A percentile compares a stretch with the other conserved stretches of the same genome.
Conservation (phyloP, 2,113 vertebrate species). For the Mobula birostris region DNA sequence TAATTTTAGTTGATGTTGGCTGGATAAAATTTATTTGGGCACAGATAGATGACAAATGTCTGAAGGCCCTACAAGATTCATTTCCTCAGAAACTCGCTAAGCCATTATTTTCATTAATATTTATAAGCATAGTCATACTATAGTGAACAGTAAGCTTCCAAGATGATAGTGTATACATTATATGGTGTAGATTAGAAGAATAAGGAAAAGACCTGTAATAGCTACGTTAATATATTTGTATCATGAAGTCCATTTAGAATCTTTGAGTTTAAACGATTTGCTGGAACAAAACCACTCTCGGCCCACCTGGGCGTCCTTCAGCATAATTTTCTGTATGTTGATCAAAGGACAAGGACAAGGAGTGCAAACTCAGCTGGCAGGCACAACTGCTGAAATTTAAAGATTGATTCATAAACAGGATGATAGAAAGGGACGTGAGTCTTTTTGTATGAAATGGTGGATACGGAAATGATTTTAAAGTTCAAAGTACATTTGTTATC, state of each 20-base stretch:
- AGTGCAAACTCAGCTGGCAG: neutral
- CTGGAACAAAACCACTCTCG: neutral
- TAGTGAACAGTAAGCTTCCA: neutral
- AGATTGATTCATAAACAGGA: neutral
- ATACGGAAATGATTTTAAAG: too few species aligned
- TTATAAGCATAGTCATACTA: constrained; percentile 19
- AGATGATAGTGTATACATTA: neutral
- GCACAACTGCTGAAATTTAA: neutral
- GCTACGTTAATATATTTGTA: neutral
- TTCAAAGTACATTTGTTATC: too few species aligned
- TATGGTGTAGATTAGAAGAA: neutral
- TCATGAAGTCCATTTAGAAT: neutral
- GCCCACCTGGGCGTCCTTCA: neutral
- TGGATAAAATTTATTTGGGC: constrained; percentile 2
- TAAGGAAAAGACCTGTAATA: neutral
- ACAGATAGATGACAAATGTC: constrained; percentile 26
- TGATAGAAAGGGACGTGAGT: neutral
- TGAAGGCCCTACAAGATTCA: constrained; percentile 14
- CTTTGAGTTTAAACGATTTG: neutral
- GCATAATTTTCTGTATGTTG: neutral
- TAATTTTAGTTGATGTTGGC: constrained; percentile 14
- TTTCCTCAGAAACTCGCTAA: neutral
- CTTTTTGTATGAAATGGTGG: too few species aligned
- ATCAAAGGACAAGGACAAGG: neutral
- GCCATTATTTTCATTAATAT: constrained; percentile 31